Conservation (phyloP, 2,888 invertebrate species). For the Altica lythri region DNA sequence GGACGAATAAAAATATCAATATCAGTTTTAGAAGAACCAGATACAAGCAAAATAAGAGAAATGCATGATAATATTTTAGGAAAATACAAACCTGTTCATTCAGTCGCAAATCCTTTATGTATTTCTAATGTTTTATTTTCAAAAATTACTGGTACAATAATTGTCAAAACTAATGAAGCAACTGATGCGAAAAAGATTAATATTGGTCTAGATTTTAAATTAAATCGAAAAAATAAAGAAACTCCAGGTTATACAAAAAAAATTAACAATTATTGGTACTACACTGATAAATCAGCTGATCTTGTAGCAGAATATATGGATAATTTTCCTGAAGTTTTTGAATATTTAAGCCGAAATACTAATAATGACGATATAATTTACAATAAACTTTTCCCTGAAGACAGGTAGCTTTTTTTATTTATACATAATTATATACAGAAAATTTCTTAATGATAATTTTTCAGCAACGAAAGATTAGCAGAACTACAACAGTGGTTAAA, state of each 20-base stretch:
- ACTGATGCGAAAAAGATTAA: slow-evolving; percentile 65
- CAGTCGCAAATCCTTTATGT: slow-evolving; percentile 66
- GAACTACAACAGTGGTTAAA: slow-evolving; percentile 71
- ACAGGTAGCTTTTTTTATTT: slow-evolving; percentile 33
- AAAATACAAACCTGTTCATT: slow-evolving; percentile 62
- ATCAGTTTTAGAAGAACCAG: slow-evolving; percentile 61
- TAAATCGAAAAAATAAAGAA: slow-evolving; percentile 76
- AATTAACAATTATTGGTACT: slow-evolving; percentile 74
- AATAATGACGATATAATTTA: slow-evolving; percentile 70
- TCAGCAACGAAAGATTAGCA: slow-evolving; percentile 60
- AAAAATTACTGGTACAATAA: slow-evolving; percentile 84
- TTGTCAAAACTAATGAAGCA: slow-evolving; percentile 59
- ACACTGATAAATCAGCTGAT: slow-evolving; percentile 75
- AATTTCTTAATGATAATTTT: slow-evolving; percentile 26
- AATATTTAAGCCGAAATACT: slow-evolving; percentile 59
- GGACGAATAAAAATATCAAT: slow-evolving; percentile 67
- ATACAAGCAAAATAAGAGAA: slow-evolving; percentile 50
- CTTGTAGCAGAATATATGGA: slow-evolving; percentile 72
- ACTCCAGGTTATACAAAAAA: slow-evolving; percentile 83
- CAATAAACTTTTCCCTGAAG: slow-evolving; percentile 66
- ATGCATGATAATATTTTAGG: slow-evolving; percentile 48
- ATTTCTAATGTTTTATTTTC: slow-evolving; percentile 75
- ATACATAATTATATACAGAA: slow-evolving; percentile 8
- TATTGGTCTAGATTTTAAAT: slow-evolving; percentile 90
- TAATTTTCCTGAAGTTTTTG: slow-evolving; percentile 76